Percentiles rank a stretch among this genome's conserved stretches.
Evolutionary conservation across 1,140 invertebrate genomes (phyloP).

Genomic region (Neoseiulus cucumeris): DNA sequence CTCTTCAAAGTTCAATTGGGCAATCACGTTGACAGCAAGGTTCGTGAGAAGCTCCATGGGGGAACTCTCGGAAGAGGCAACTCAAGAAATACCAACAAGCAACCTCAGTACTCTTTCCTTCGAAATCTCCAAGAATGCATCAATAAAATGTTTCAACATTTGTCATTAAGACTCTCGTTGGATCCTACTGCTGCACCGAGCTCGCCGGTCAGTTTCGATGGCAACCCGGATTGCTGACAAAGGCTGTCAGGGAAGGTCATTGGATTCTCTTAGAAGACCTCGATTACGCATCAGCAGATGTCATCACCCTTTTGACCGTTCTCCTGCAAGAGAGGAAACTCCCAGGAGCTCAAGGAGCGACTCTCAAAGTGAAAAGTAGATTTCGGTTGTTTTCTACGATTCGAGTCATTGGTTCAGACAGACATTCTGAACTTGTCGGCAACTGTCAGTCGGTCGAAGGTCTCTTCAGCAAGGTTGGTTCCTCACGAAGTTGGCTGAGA

Average conservation of each 20-base stretch:
- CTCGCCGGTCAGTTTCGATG: constrained; percentile 91
- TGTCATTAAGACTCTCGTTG: constrained; percentile 48
- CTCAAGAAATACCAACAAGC: no score
- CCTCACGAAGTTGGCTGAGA: not conserved
- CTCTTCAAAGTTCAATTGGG: constrained; percentile 70
- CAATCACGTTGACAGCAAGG: constrained; percentile 91
- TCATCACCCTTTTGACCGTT: constrained; percentile 61
- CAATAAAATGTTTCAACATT: not conserved
- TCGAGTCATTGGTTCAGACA: not conserved
- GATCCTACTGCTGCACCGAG: constrained; percentile 85
- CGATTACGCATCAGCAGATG: constrained; percentile 75
- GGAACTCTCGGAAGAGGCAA: not conserved
- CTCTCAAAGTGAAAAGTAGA: constrained; percentile 14
- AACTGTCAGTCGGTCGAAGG: not conserved
- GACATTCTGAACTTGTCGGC: not conserved
- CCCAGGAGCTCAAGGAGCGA: not conserved
- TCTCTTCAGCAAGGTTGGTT: not conserved
- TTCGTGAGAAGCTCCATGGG: constrained; percentile 17
- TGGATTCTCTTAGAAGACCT: constrained; percentile 93
- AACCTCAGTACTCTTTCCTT: no score
- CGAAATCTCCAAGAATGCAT: no score
- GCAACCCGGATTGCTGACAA: constrained; percentile 71
- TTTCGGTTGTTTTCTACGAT: not conserved
- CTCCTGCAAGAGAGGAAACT: constrained; percentile 63
- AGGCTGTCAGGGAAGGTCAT: constrained; percentile 64